Conservation (phyloP, 2,888 invertebrate genomes). For the Miltochrista miniata region DNA sequence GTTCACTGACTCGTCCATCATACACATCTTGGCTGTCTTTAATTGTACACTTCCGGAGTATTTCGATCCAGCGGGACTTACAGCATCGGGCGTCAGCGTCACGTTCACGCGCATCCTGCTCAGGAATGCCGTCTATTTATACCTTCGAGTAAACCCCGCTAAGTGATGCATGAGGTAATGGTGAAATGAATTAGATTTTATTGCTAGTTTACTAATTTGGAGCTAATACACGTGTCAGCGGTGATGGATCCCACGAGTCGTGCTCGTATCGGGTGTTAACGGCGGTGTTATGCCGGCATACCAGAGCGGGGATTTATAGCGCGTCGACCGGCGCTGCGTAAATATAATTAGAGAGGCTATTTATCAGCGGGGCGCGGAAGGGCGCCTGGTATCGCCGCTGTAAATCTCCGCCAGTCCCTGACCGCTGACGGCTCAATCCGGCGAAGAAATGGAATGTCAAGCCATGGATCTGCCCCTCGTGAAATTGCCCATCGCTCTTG, state of each 20-base stretch:
- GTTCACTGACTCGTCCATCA: slow-evolving; percentile 68
- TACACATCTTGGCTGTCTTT: slow-evolving; percentile 55
- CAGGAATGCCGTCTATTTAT: slow-evolving; percentile 45
- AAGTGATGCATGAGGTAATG: slow-evolving; percentile 40
- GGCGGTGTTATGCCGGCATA: slow-evolving; percentile 71
- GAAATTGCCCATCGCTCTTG: slow-evolving; percentile 51
- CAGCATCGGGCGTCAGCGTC: slow-evolving; percentile 58
- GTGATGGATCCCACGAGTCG: slow-evolving; percentile 59
- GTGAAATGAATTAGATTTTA: slow-evolving; percentile 55
- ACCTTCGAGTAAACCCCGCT: slow-evolving; percentile 24
- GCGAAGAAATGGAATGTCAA: slow-evolving; percentile 64
- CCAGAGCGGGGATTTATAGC: slow-evolving; percentile 70
- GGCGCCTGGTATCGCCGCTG: slow-evolving; percentile 73
- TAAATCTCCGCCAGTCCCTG: slow-evolving; percentile 71
- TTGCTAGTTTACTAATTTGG: slow-evolving; percentile 58
- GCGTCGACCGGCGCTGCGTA: slow-evolving; percentile 76
- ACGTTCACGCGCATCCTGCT: slow-evolving; percentile 62
- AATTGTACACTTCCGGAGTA: slow-evolving; percentile 71
- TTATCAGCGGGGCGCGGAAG: slow-evolving; percentile 80
- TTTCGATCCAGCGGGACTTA: slow-evolving; percentile 65
- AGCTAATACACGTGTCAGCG: slow-evolving; percentile 58
- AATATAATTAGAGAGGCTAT: slow-evolving; percentile 82
- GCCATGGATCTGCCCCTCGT: slow-evolving; percentile 38
- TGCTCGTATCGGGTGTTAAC: slow-evolving; percentile 58
- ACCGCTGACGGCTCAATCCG: slow-evolving; percentile 80